phyloP scores from a whole-genome alignment of 2,888 invertebrate species.

The Serripes groenlandicus region DNA sequence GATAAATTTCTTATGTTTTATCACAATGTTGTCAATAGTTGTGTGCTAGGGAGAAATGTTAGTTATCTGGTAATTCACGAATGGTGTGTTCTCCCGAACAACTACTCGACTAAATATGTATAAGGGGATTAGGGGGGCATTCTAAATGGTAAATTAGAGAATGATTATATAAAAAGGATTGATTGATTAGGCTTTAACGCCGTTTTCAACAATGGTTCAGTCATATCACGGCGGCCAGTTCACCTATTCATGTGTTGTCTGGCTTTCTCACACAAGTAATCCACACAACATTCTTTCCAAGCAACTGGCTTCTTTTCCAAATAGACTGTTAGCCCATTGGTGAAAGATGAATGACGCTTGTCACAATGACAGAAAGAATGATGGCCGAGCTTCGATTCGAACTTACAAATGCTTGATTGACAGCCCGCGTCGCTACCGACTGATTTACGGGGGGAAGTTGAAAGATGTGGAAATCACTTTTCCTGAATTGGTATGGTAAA shows the following conservation, averaged over 20 bases:
- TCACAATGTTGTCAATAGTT: not conserved
- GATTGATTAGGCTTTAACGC: not conserved
- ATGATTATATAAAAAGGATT: too few species aligned
- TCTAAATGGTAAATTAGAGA: too few species aligned
- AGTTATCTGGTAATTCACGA: too few species aligned
- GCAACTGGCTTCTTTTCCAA: not conserved
- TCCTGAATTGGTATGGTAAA: not conserved
- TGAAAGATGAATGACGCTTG: not conserved
- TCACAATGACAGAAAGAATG: too few species aligned
- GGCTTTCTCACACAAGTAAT: not conserved
- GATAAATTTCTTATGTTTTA: not conserved
- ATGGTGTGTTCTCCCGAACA: too few species aligned
- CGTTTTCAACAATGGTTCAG: not conserved
- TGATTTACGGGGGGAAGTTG: not conserved
- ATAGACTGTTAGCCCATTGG: not conserved
- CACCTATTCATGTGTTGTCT: not conserved
- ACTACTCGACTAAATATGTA: too few species aligned
- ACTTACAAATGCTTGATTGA: not conserved
- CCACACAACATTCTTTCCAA: not conserved
- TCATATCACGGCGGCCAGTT: not conserved
- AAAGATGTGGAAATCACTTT: too few species aligned
- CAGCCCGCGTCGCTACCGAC: not conserved
- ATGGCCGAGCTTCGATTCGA: not conserved
- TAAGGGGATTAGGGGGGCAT: too few species aligned
- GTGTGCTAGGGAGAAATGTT: not conserved